These are phyloP conservation scores for Merops nubicus DNA, from an alignment of 2,113 vertebrate genomes.

Conservation along the genomic window DNA sequence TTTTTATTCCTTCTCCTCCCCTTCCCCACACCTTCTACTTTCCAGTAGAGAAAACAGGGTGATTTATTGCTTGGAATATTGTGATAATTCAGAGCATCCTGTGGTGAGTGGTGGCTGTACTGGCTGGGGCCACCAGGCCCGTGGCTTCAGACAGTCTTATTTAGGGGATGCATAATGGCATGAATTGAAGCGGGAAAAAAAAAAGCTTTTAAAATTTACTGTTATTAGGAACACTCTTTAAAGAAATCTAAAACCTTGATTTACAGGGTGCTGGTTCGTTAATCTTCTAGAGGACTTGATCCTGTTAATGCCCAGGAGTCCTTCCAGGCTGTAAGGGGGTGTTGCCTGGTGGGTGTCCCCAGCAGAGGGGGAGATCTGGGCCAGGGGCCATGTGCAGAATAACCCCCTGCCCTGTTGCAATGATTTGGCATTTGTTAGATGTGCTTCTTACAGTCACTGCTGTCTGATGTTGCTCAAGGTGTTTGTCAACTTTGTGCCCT, in stretches of 20 bases:
- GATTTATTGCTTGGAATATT: constrained; percentile 70
- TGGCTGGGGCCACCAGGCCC: neutral
- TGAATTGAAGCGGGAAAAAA: neutral
- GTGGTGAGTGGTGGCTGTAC: neutral
- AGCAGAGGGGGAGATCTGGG: rapidly evolving
- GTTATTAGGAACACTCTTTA: neutral
- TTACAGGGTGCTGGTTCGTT: neutral
- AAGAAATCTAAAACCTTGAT: neutral
- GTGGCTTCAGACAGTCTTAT: neutral
- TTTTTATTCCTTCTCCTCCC: neutral
- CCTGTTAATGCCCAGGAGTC: neutral
- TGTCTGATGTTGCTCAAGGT: neutral
- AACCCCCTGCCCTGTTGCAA: neutral
- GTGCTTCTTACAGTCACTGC: neutral
- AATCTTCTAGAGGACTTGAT: neutral
- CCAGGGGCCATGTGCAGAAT: rapidly evolving
- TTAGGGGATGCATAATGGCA: neutral
- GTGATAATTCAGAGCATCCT: constrained; percentile 56
- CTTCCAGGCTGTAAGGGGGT: neutral
- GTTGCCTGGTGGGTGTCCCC: neutral
- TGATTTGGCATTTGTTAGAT: rapidly evolving
- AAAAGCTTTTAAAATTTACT: constrained; percentile 14
- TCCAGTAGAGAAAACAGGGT: constrained; percentile 26
- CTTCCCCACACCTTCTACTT: neutral
- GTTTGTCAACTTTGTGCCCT: neutral